These are phyloP conservation scores for Dicyrtoma fusca DNA, from an alignment of 2,888 invertebrate genomes.

Conservation along the genomic window DNA sequence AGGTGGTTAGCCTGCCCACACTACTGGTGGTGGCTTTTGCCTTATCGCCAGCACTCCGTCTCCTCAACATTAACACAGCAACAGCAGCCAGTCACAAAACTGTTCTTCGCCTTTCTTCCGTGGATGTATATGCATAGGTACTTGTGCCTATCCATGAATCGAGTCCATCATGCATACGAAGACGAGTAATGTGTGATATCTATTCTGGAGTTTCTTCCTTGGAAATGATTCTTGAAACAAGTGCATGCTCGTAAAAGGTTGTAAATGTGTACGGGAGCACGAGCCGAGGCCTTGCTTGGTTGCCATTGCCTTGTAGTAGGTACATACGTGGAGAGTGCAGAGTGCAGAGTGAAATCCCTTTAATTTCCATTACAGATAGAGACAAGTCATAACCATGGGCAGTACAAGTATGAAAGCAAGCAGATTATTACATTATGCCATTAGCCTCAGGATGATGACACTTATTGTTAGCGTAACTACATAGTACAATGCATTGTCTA, in stretches of 20 bases:
- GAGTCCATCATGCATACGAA: too few relatives aligned
- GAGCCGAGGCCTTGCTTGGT: constrained; percentile 5
- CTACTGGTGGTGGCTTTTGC: background rate
- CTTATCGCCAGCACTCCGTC: background rate
- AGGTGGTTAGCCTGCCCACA: constrained; percentile 39
- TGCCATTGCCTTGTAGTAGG: too few relatives aligned
- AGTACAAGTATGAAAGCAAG: background rate
- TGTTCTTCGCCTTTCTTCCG: too few relatives aligned
- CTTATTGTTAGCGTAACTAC: constrained; percentile 29
- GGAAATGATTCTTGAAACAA: constrained; percentile 18
- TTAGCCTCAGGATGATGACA: constrained; percentile 32
- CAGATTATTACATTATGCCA: constrained; percentile 33
- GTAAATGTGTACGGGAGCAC: constrained; percentile 29
- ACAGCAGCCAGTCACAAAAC: too few relatives aligned
- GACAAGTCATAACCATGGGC: too few relatives aligned
- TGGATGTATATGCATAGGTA: too few relatives aligned
- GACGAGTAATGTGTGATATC: too few relatives aligned
- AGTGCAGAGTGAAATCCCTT: background rate
- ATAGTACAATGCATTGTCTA: background rate
- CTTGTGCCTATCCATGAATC: too few relatives aligned
- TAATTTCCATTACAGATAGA: background rate
- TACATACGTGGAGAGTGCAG: background rate
- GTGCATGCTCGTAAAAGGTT: constrained; percentile 28
- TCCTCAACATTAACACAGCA: background rate
- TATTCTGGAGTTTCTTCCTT: background rate